These are phyloP conservation scores for Didymodactylos carnosus DNA, from an alignment of 2,888 invertebrate genomes.

Conservation along the genomic window DNA sequence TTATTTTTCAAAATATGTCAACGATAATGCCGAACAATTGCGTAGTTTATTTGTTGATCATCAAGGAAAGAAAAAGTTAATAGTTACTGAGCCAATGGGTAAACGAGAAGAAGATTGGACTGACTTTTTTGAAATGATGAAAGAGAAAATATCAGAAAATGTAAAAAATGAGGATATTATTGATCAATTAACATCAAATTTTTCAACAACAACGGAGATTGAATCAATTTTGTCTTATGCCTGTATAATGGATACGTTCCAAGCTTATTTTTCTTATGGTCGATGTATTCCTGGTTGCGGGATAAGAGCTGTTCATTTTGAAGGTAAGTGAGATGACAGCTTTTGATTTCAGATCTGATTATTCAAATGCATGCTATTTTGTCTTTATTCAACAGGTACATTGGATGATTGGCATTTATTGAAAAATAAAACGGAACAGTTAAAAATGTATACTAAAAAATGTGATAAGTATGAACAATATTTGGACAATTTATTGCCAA, in stretches of 20 bases:
- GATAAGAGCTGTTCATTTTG: constrained; percentile 6
- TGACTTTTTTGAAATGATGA: background rate
- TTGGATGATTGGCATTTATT: constrained; percentile 6
- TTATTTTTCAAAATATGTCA: background rate
- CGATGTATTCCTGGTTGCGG: constrained; percentile 5
- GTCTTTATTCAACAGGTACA: too few species aligned
- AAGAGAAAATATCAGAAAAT: background rate
- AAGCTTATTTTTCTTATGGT: constrained; percentile 5
- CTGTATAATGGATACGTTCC: constrained; percentile 1
- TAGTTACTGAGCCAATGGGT: background rate
- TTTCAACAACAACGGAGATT: constrained; percentile 6
- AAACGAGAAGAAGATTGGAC: constrained; percentile 2
- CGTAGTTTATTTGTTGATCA: constrained; percentile 7
- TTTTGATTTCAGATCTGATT: too few species aligned
- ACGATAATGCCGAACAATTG: background rate
- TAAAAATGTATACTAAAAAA: background rate
- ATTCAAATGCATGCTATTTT: too few species aligned
- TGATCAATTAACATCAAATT: background rate
- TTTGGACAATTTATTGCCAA: background rate
- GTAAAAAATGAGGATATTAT: background rate
- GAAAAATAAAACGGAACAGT: background rate
- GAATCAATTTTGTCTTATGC: background rate
- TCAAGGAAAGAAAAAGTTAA: constrained; percentile 5
- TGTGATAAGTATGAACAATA: background rate
- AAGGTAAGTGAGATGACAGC: too few species aligned